phyloP scores from a whole-genome alignment of 1,140 invertebrate genomes.

The Hyposmocoma kahamanoa region DNA sequence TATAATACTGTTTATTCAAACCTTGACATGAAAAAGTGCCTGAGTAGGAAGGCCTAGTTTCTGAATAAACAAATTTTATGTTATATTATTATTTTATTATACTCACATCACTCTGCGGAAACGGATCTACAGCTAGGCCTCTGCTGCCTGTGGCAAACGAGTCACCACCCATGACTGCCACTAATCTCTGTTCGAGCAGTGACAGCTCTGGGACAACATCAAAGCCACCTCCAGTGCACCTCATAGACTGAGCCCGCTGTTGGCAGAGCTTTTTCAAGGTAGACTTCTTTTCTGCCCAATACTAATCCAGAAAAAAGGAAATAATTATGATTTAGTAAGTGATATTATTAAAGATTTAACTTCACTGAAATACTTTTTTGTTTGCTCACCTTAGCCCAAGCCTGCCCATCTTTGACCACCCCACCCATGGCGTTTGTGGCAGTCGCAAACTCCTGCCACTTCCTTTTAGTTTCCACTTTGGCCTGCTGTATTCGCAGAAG shows the following conservation, averaged over 20 bases:
- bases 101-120: neutral
- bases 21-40: neutral
- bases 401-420: neutral
- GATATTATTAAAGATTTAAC: neutral
- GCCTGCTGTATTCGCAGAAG: neutral
- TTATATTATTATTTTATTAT: neutral
- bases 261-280: neutral
- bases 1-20: neutral
- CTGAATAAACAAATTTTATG: neutral
- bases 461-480: conserved; percentile 1
- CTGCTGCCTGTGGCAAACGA: neutral
- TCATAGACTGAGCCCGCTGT: neutral
- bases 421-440: neutral
- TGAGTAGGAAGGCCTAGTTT: neutral
- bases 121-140: neutral
- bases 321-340: neutral
- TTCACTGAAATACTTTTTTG: neutral
- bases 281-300: conserved; percentile 7
- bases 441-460: neutral
- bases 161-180: conserved; percentile 1
- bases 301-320: neutral
- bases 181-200: neutral
- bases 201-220: neutral
- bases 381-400: conserved; percentile 1
- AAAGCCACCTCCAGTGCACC: neutral